Evolutionary conservation across 1,140 invertebrate genomes (phyloP).

Genomic region (Liolophura sinensis): DNA sequence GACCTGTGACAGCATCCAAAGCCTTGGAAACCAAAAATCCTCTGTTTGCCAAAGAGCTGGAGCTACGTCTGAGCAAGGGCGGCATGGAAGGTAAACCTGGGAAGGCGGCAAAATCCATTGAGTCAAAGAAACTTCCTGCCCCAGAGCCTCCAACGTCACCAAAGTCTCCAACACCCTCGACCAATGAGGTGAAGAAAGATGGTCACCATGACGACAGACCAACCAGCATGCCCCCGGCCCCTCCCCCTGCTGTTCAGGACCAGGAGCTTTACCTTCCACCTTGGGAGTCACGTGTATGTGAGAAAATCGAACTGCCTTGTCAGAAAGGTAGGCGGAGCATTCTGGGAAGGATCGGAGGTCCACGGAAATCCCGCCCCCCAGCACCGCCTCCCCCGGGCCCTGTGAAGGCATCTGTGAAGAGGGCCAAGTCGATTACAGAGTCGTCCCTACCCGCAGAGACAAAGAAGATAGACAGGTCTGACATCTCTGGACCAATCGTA

Average conservation of each 20-base stretch:
- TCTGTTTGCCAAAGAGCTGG: constrained; percentile 41
- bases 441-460: constrained; percentile 21
- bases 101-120: no score
- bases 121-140: no score
- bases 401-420: constrained; percentile 43
- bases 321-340: constrained; percentile 37
- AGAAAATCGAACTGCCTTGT: constrained; percentile 47
- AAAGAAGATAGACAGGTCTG: constrained; percentile 46
- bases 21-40: constrained; percentile 16
- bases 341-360: constrained; percentile 36
- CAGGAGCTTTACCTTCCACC: no score
- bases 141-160: no score
- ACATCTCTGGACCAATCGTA: constrained; percentile 53
- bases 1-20: no score
- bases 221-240: no score
- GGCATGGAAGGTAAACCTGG: neutral
- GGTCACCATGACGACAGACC: no score
- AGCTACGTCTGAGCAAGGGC: constrained; percentile 18
- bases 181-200: no score
- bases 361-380: constrained; percentile 40
- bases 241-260: no score
- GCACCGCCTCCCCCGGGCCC: constrained; percentile 29
- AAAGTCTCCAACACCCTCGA: no score
- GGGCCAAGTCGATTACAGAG: constrained; percentile 48
- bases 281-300: constrained; percentile 1